A percentile compares a stretch with the other conserved stretches of the same genome.
Conservation (phyloP, 2,888 invertebrate species). For the Dasypogon diadema region DNA sequence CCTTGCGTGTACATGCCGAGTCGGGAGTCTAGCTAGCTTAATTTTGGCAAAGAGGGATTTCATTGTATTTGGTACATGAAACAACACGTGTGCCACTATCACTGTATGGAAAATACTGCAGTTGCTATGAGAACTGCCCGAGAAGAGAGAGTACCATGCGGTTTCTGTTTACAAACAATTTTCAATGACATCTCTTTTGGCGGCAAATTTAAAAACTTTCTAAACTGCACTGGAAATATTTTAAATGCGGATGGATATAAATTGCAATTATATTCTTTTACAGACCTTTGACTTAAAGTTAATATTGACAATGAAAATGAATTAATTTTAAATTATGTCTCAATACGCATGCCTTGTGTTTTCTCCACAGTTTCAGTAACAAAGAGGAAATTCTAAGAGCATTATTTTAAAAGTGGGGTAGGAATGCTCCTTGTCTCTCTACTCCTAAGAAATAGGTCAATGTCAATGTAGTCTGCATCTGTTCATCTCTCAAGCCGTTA, state of each 20-base stretch:
- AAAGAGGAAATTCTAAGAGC: no score
- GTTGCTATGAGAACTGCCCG: not conserved
- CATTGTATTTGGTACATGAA: not conserved
- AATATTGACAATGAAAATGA: no score
- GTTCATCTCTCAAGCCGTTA: no score
- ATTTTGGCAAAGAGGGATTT: slow-evolving; percentile 10
- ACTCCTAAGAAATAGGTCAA: slow-evolving; percentile 14
- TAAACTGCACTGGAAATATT: no score
- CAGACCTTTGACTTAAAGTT: no score
- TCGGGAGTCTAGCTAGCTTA: slow-evolving; percentile 22
- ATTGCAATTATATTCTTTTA: no score
- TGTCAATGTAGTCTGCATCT: slow-evolving; percentile 33
- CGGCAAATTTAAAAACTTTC: not conserved
- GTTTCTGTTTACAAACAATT: slow-evolving; percentile 53
- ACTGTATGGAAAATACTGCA: not conserved
- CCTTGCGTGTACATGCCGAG: not conserved
- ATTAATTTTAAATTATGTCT: no score
- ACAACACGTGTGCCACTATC: not conserved
- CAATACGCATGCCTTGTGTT: no score
- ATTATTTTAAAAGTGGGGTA: no score
- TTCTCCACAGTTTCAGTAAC: no score
- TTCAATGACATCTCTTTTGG: not conserved
- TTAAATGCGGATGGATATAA: no score
- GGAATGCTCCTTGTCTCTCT: not conserved
- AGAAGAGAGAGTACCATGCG: slow-evolving; percentile 41